A percentile compares a stretch with the other conserved stretches of the same genome.
These are phyloP conservation scores for Myotis yumanensis DNA, from an alignment of 2,113 vertebrate species.

Conservation along the genomic window DNA sequence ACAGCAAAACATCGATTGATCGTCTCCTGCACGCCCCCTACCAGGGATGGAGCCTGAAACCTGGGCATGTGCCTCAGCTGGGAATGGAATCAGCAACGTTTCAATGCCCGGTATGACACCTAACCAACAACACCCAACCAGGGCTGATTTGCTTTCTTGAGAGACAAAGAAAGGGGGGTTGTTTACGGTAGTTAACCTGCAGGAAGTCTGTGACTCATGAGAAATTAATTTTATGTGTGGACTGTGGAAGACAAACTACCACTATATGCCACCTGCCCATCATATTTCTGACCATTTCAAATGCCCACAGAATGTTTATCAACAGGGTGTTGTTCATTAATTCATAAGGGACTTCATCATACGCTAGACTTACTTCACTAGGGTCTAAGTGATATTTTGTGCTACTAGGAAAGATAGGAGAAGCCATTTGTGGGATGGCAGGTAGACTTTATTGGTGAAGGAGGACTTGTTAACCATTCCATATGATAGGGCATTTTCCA, in stretches of 20 bases:
- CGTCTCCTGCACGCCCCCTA: no score
- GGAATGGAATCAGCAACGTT: no score
- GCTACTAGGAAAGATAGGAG: slow-evolving; percentile 37
- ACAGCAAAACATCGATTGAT: no score
- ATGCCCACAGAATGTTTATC: not conserved
- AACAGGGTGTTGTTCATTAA: slow-evolving; percentile 8
- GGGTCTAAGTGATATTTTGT: not conserved
- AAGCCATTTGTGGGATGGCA: not conserved
- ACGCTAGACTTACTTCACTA: not conserved
- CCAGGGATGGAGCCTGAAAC: no score
- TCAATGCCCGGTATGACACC: no score
- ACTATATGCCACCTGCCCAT: not conserved
- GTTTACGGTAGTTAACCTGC: not conserved
- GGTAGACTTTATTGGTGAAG: not conserved
- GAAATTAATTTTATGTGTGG: not conserved
- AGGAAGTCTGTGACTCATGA: not conserved
- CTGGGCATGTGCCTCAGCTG: no score
- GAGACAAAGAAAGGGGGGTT: not conserved
- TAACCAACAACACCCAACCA: no score
- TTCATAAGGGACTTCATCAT: not conserved
- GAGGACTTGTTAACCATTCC: not conserved
- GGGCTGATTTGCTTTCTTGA: not conserved
- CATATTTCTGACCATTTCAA: slow-evolving; percentile 31
- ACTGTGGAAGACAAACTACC: not conserved
- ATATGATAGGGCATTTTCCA: not conserved